phyloP scores from a whole-genome alignment of 2,888 invertebrate genomes.

The Latrodectus elegans region DNA sequence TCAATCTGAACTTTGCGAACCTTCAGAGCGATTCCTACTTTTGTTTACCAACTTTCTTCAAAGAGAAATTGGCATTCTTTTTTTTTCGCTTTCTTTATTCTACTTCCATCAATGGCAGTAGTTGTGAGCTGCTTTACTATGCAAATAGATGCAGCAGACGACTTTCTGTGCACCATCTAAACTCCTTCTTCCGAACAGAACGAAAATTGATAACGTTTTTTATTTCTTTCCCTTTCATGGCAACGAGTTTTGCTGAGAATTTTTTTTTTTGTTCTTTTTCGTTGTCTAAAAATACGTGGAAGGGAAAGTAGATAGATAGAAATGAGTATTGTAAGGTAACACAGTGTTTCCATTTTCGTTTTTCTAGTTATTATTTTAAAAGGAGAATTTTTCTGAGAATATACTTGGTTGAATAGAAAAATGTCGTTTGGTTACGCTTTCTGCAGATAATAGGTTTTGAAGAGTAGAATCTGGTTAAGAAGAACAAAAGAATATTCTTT shows the following conservation, averaged over 20 bases:
- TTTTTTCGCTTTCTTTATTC: slow-evolving; percentile 7
- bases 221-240: slow-evolving; percentile 47
- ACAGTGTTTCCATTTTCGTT: slow-evolving; percentile 34
- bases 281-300: slow-evolving; percentile 45
- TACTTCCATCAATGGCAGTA: slow-evolving; percentile 45
- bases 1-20: slow-evolving; percentile 48
- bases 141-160: slow-evolving; percentile 68
- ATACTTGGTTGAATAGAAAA: slow-evolving; percentile 9
- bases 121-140: slow-evolving; percentile 61
- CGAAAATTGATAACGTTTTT: slow-evolving; percentile 67
- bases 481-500: not conserved
- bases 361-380: slow-evolving; percentile 18
- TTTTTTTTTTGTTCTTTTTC: slow-evolving; percentile 43
- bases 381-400: not conserved
- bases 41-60: slow-evolving; percentile 67
- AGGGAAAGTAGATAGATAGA: slow-evolving; percentile 44
- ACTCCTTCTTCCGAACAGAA: slow-evolving; percentile 64
- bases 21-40: slow-evolving; percentile 49
- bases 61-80: slow-evolving; percentile 62
- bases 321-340: slow-evolving; percentile 53
- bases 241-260: slow-evolving; percentile 14
- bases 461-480: not conserved
- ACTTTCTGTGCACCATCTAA: slow-evolving; percentile 65
- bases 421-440: not conserved
- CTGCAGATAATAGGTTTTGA: slow-evolving; percentile 5